Evolutionary conservation across 2,888 invertebrate genomes (phyloP).

Genomic region (Limenitis camilla): DNA sequence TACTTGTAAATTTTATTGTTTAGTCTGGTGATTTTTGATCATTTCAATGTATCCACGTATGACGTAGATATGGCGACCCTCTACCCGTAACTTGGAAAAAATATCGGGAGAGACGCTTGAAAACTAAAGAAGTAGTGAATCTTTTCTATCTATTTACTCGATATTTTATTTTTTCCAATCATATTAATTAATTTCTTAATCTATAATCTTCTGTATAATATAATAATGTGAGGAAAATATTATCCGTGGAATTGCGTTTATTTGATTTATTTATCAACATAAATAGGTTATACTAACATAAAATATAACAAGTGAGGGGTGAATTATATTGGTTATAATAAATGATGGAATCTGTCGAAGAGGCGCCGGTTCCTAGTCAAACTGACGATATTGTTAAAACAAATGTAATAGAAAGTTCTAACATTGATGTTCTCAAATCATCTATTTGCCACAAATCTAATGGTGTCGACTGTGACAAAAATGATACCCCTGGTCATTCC

Average conservation of each 20-base stretch:
- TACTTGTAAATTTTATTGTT: too few relatives aligned
- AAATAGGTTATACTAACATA: constrained; percentile 34
- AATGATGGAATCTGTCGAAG: constrained; percentile 43
- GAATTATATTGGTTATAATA: constrained; percentile 13
- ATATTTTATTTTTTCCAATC: constrained; percentile 7
- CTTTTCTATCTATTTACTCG: constrained; percentile 16
- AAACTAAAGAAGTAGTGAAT: constrained; percentile 23
- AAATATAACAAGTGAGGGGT: constrained; percentile 14
- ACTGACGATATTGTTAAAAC: constrained; percentile 38
- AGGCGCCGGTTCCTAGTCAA: constrained; percentile 34
- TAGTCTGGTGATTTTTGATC: neutral
- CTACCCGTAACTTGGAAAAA: constrained; percentile 18
- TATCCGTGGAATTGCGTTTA: constrained; percentile 28
- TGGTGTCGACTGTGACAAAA: constrained; percentile 40
- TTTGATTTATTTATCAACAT: constrained; percentile 41
- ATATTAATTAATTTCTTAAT: neutral
- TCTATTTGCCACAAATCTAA: constrained; percentile 56
- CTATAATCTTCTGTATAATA: constrained; percentile 3
- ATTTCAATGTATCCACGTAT: constrained; percentile 7
- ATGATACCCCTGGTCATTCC: constrained; percentile 24
- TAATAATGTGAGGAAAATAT: constrained; percentile 21
- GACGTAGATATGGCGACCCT: constrained; percentile 22
- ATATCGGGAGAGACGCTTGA: constrained; percentile 31
- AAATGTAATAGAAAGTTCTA: constrained; percentile 31
- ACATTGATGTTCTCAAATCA: constrained; percentile 32